Evolutionary conservation across 2,113 vertebrate species (phyloP).

Genomic region (Alces alces): DNA sequence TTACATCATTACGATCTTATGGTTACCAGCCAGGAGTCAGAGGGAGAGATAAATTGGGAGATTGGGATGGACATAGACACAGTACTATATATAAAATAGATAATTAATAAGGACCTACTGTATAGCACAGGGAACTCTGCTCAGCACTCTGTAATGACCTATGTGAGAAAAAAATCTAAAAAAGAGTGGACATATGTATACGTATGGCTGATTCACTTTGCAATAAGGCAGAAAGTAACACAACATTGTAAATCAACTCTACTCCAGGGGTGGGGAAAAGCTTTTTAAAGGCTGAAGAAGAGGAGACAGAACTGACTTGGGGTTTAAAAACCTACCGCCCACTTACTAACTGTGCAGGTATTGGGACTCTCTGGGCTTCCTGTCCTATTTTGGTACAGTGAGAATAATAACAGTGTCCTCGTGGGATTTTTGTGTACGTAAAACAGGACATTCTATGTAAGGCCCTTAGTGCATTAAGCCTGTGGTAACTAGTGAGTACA

Average conservation of each 20-base stretch:
- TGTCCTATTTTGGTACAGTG: background rate
- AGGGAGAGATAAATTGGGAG: background rate
- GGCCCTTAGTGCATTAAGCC: accelerated
- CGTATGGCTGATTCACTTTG: background rate
- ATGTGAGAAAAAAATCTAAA: background rate
- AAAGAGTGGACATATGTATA: background rate
- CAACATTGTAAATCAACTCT: background rate
- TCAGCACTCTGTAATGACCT: background rate
- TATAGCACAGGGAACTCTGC: background rate
- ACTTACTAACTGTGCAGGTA: no score
- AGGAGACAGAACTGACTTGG: background rate
- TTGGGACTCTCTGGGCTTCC: background rate
- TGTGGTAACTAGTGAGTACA: accelerated
- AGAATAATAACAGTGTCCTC: background rate
- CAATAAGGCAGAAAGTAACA: background rate
- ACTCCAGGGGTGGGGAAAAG: background rate
- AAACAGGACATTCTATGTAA: accelerated
- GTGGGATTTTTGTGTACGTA: accelerated
- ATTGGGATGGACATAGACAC: background rate
- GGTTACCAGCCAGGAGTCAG: background rate
- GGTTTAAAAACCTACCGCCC: background rate
- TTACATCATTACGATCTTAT: background rate
- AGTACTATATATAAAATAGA: background rate
- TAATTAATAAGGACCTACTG: background rate
- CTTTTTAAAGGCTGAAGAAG: background rate